Base-by-base conservation (phyloP, 1,140 invertebrate species). In the Danaus melanippus region DNA sequence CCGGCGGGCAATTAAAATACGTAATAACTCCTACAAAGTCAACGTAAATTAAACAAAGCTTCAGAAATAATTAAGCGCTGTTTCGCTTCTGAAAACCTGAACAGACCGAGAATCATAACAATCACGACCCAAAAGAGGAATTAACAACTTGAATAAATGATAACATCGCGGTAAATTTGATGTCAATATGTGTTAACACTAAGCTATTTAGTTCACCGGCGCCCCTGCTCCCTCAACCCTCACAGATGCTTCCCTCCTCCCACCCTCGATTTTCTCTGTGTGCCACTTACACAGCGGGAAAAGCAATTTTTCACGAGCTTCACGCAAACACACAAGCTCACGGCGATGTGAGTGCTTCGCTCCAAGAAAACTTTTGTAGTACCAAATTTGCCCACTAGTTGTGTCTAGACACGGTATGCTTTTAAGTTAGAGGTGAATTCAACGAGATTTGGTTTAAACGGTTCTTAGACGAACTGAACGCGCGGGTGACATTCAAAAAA, bases 171-270 rank as follows among this genome's bases (percentile, higher is more conserved):
- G 84, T 82, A 79, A 86, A 86, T 84, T 86, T 86, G 76, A 86
- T 86, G 84, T 86, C 84, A 86, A 86, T 86, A 86, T 86, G 84
- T 86, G 84, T 86, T 86, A 86, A 86, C 84, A 86, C 84, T 86
- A 84, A 86, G 84, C 84, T 86, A 86, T 86, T 86, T 86, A 86
- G 81, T 84, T 86, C 82, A 82, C 79, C 73, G 72, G 66, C 70
- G 49, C 71, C 72, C 70, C 46, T 46, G 45, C 56, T 52, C 72
- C 64, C 64, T 56, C 62, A 67, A 32, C 68, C 40, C 82, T 75
- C 79, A 82, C 77, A 66, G 39, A 7, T 17, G 41, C 56, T 53
- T 53, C 53, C 63, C 66, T 57, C 53, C 53, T 50, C 54, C 66
- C 47, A 56, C 66, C 60, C 58, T 52, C 59, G 47, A 42, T 46